phyloP scores from a whole-genome alignment of 1,140 invertebrate genomes.

The Halesus radiatus region DNA sequence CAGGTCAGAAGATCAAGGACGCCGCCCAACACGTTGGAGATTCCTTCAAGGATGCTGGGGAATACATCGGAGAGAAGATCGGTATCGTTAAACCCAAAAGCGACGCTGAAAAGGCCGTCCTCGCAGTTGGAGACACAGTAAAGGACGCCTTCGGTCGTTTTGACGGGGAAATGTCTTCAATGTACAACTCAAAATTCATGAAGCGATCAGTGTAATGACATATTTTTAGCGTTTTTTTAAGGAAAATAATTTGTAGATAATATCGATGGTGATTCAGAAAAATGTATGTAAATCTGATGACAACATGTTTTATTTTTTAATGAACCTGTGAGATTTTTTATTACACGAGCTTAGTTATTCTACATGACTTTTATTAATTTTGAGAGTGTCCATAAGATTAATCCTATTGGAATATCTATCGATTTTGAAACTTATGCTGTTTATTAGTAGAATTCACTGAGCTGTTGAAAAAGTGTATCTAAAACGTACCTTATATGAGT shows the following conservation, averaged over 20 bases:
- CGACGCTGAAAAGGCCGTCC: conserved; percentile 38
- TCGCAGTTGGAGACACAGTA: conserved; percentile 37
- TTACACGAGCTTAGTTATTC: no score
- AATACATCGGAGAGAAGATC: conserved; percentile 54
- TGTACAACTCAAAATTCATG: conserved; percentile 45
- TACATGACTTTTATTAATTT: no score
- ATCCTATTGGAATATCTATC: no score
- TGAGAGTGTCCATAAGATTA: no score
- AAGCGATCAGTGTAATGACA: conserved; percentile 25
- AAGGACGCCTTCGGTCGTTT: conserved; percentile 41
- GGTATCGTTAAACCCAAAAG: conserved; percentile 48
- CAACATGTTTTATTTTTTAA: not conserved
- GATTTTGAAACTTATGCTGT: no score
- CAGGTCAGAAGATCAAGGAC: conserved; percentile 47
- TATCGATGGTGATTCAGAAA: not conserved
- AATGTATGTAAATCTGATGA: no score
- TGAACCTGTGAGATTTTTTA: no score
- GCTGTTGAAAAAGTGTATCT: no score
- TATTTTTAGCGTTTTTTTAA: not conserved
- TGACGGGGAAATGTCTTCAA: conserved; percentile 37
- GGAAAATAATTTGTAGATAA: not conserved
- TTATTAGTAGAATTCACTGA: no score
- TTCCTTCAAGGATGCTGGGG: conserved; percentile 46
- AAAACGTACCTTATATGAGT: no score
- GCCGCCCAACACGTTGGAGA: conserved; percentile 45